Base-by-base conservation (phyloP, 2,888 invertebrate genomes). In the Epistrophe eligans region DNA sequence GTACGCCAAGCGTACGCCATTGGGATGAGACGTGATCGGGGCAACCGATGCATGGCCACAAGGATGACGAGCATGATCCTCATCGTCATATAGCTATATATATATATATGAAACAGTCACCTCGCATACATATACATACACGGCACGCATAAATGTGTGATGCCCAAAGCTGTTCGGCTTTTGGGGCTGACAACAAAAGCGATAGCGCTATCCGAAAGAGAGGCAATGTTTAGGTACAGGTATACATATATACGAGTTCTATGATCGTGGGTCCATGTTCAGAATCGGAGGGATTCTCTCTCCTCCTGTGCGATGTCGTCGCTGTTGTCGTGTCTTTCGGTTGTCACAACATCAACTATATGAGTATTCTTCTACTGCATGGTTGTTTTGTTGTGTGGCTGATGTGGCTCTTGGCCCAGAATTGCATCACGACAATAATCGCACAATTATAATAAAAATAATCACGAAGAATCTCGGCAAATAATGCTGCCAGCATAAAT, bases 381-480 rank as follows among this genome's bases (percentile, higher is more conserved):
- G n/a, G n/a, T n/a, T n/a, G 24, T 24, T 24, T 24, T 24, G 24
- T 24, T 24, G 24, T 24, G n/a, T n/a, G n/a, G n/a, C n/a, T n/a
- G n/a, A n/a, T 24, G 28, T 55, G 15, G 55, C 84, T 89, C 85
- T 70, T 84, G 84, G 73, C 60, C 82, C 79, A 77, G 88, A 90
- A 91, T 90, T 90, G 88, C 89, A 90, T 90, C 91, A 91, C 91
- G 91, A 90, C 90, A 90, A 90, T 91, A 90, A 91, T 89, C 89
- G 89, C 89, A 90, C 91, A 91, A 91, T 92, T 91, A 91, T 91
- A 91, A 91, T 91, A 91, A 91, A 92, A 91, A 91, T 91, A 91
- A 91, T 92, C 91, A 90, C 89, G 77, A 88, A 79, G 88, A 82
- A 85, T 89, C 82, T 74, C 35, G 40, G 77, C 32, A 60, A 77